phyloP scores from a whole-genome alignment of 2,113 vertebrate species.

The Talpa occidentalis region DNA sequence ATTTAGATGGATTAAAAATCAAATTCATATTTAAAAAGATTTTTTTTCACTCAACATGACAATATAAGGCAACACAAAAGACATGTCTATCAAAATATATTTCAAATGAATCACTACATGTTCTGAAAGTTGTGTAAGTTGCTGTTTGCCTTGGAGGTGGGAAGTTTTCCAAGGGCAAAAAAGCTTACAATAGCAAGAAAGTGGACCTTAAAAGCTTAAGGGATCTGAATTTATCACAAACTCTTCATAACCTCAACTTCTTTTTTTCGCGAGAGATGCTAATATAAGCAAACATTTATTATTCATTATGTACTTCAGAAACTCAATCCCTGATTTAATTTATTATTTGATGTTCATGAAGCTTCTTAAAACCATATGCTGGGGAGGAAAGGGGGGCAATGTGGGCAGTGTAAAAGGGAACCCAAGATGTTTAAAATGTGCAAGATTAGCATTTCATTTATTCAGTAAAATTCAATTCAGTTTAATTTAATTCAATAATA shows the following conservation, averaged over 20 bases:
- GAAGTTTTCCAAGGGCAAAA: conserved; percentile 6
- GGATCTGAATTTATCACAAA: not conserved
- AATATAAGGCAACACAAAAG: not conserved
- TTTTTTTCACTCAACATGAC: not conserved
- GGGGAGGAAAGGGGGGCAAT: rapidly evolving
- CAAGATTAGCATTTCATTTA: conserved; percentile 52
- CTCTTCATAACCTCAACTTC: not conserved
- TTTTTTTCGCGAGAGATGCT: conserved; percentile 17
- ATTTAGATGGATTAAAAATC: not conserved
- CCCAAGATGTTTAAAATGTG: conserved; percentile 3
- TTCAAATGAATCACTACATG: conserved; percentile 19
- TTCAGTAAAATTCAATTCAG: conserved; percentile 16
- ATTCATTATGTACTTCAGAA: conserved; percentile 48
- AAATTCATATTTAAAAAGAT: not conserved
- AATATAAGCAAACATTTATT: conserved; percentile 31
- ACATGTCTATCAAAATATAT: conserved; percentile 4
- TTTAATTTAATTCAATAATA: conserved; percentile 5
- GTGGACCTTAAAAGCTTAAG: not conserved
- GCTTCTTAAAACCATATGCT: not conserved
- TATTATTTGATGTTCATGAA: conserved; percentile 43
- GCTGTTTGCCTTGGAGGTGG: not conserved
- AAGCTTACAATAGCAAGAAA: not conserved
- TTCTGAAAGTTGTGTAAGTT: conserved; percentile 22
- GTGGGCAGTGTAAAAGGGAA: not conserved
- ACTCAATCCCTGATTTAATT: not conserved